Evolutionary conservation across 2,113 vertebrate species (phyloP), one percentile per base, ranked within the genome.

Genomic region (Rhadina sibilatrix): DNA sequence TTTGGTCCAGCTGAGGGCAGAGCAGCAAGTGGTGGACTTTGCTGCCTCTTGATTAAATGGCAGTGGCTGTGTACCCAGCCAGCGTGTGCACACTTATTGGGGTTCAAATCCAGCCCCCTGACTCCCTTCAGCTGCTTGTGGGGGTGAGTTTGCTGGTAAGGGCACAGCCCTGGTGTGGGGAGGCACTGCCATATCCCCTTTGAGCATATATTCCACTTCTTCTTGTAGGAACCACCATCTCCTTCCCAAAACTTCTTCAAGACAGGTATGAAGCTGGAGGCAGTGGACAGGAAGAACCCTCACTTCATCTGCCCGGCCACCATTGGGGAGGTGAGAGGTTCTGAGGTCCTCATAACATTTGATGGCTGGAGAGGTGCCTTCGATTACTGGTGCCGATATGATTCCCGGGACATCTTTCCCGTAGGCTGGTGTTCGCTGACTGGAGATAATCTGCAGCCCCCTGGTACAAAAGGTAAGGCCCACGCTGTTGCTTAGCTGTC

Each of bases 291-390:
- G 75, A 99, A 99, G 98, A 99, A 99, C 96, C 99, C 99, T 64
- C 99, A 99, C 98, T 99, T 99, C 96, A 99, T 99, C 98, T 99
- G 99, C 97, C 99, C 99, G 47, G 99, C 99, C 79, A 99, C 99
- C 78, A 99, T 99, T 94, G 99, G 99, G 81, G 99, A 99, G 40
- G 98, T 99, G 97, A 98, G 99, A n/a, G 99, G 99, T 47, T 98
- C 98, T 52, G 99, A 99, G 98, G 99, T 99, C 98, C 98, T 99
- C 91, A 99, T 99, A 98, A 99, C 99, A 97, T 99, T 99, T 88
- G 99, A 99, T 91, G 99, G 99, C 94, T 99, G 99, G 99, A 98
- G 99, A 93, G 99, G 99, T 81, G 99, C 99, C 80, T 99, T 99
- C 96, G 99, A 99, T 98, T 99, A 99, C 98, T 99, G 99, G 98